Evolutionary conservation across 2,888 invertebrate species (phyloP).

Genomic region (Encarsia formosa): DNA sequence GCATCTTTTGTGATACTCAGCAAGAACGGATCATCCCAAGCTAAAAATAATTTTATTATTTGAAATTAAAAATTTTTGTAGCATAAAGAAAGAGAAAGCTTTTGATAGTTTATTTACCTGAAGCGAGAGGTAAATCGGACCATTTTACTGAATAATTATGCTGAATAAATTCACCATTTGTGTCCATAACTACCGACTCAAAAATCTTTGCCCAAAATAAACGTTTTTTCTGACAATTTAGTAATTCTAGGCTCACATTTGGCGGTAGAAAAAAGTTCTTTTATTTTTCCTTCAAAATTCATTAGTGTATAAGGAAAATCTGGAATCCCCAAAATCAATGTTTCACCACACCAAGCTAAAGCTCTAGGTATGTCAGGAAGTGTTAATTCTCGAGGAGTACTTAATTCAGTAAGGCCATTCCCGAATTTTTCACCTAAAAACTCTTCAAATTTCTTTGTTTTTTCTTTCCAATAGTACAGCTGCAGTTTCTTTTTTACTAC

Average conservation of each 20-base stretch:
- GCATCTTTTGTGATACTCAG: conserved; percentile 78
- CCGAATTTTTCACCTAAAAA: conserved; percentile 58
- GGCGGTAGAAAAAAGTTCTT: conserved; percentile 81
- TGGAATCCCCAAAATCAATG: conserved; percentile 43
- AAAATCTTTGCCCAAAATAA: conserved; percentile 81
- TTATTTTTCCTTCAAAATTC: conserved; percentile 59
- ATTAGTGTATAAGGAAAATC: conserved; percentile 43
- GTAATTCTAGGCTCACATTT: conserved; percentile 79
- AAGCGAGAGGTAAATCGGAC: conserved; percentile 70
- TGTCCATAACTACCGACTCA: conserved; percentile 81
- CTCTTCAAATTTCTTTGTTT: conserved; percentile 73
- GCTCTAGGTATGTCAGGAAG: conserved; percentile 32
- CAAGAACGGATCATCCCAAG: conserved; percentile 90
- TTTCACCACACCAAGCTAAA: conserved; percentile 45
- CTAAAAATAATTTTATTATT: conserved; percentile 57
- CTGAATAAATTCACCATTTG: conserved; percentile 64
- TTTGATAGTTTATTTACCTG: conserved; percentile 53
- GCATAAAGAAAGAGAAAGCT: neutral
- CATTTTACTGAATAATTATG: conserved; percentile 74
- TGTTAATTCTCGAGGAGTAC: neutral
- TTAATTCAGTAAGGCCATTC: conserved; percentile 54
- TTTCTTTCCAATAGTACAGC: conserved; percentile 85
- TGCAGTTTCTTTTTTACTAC: conserved; percentile 80
- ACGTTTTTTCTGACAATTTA: conserved; percentile 67
- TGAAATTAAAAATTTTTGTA: neutral